phyloP scores from a whole-genome alignment of 53 echinoderm and acorn worm genomes.

The Crossaster papposus region DNA sequence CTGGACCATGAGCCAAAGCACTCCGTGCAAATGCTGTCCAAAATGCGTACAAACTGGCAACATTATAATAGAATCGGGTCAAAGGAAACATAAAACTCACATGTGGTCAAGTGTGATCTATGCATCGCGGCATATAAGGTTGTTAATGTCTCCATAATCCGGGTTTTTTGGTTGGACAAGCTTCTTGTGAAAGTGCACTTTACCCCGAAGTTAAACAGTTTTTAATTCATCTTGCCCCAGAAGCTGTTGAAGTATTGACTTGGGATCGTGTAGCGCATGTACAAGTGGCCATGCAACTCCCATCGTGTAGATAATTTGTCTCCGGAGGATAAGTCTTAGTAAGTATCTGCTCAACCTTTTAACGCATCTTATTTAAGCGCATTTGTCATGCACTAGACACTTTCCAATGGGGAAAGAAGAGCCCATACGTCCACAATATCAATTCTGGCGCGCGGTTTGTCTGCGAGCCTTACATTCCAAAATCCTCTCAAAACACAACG shows the following conservation, averaged over 20 bases:
- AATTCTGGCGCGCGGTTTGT: too few relatives aligned
- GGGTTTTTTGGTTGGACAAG: background rate
- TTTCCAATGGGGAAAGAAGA: background rate
- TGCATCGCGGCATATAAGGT: too few relatives aligned
- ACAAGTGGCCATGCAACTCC: background rate
- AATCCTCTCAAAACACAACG: too few relatives aligned
- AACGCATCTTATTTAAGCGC: background rate
- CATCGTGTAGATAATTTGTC: background rate
- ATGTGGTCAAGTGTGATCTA: too few relatives aligned
- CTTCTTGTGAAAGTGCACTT: background rate
- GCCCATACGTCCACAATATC: background rate
- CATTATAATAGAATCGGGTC: too few relatives aligned
- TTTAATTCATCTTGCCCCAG: background rate
- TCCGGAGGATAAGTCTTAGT: background rate
- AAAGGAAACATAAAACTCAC: too few relatives aligned
- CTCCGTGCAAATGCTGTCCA: too few relatives aligned
- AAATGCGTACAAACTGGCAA: too few relatives aligned
- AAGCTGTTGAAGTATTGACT: background rate
- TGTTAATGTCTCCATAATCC: background rate
- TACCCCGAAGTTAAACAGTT: background rate
- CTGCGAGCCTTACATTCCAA: too few relatives aligned
- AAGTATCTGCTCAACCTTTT: background rate
- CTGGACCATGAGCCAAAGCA: too few relatives aligned
- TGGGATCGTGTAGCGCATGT: background rate
- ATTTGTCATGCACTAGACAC: background rate